phyloP scores from a whole-genome alignment of 2,113 vertebrate species.

The Mesitornis unicolor region DNA sequence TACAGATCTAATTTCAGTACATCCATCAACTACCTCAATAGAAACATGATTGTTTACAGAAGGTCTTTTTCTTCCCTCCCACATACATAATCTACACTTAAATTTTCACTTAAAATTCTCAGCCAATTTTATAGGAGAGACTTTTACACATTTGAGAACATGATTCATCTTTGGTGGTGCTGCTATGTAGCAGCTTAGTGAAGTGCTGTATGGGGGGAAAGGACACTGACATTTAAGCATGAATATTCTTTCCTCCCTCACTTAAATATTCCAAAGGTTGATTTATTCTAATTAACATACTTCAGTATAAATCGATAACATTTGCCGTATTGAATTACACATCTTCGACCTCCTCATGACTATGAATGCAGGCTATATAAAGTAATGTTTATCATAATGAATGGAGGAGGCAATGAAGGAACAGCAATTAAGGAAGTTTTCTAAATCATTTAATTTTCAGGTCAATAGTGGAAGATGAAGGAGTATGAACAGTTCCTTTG shows the following conservation, averaged over 20 bases:
- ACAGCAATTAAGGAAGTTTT: not conserved
- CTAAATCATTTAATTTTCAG: not conserved
- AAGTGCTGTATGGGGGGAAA: not conserved
- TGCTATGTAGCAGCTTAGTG: not conserved
- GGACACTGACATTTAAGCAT: not conserved
- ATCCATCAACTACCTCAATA: not conserved
- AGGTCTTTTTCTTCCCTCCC: not conserved
- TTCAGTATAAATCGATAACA: not conserved
- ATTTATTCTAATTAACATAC: not conserved
- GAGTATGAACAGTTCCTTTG: not conserved
- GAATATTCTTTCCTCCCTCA: not conserved
- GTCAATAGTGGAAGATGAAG: not conserved
- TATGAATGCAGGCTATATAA: not conserved
- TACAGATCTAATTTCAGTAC: not conserved
- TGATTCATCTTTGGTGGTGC: not conserved
- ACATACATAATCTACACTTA: not conserved
- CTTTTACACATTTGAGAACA: not conserved
- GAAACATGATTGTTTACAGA: not conserved
- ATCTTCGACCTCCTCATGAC: not conserved
- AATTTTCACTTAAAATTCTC: not conserved
- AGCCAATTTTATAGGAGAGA: accelerated
- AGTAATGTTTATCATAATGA: not conserved
- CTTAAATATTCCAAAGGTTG: not conserved
- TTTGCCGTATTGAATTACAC: not conserved
- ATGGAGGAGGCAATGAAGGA: not conserved